Base-by-base conservation (phyloP, 2,113 vertebrate species). In the Gopherus flavomarginatus region DNA sequence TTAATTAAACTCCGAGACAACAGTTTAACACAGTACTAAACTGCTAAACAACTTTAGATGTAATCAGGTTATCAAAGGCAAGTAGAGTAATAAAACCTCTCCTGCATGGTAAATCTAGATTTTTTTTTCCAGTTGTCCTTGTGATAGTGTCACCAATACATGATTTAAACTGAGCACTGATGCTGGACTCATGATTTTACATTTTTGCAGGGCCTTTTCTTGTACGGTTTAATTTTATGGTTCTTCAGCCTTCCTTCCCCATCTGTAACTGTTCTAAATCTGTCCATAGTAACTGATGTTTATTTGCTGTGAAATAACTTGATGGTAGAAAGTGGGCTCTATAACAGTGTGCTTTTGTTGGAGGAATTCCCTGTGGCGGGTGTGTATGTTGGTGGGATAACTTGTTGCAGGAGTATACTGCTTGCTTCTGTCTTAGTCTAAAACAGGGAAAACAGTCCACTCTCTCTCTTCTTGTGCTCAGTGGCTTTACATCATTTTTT, bases 11-110 rank as follows among this genome's bases (percentile, higher is more conserved):
- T 98, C 98, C 96, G 98, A 98, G 98, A 98, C 98, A 98, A 98
- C 97, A 98, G 98, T 98, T 98, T 99, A 99, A 99, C 98, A 98
- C 97, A 98, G 96, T 98, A 98, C 98, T 99, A 99, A 98, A 99
- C 98, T 98, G 98, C 98, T 98, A 98, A 98, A 98, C 97, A 97
- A 98, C 98, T 95, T 97, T 99, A 99, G 98, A 98, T 98, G 98
- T 98, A 98, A 98, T 98, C 98, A 98, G 98, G 98, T 98, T 98
- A 98, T 98, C 98, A 98, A 98, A 98, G 97, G 98, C 98, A 98
- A 98, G 98, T 98, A 98, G 98, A 98, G 98, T 98, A 98, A 98
- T 98, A 98, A 98, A 98, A 97, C 97, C 98, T 98, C 98, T 98
- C 98, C 98, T 98, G 98, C 98, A 99, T 99, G 98, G 98, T 98